Evolutionary conservation across 2,888 invertebrate species (phyloP).

Genomic region (Parthenolecanium corni): DNA sequence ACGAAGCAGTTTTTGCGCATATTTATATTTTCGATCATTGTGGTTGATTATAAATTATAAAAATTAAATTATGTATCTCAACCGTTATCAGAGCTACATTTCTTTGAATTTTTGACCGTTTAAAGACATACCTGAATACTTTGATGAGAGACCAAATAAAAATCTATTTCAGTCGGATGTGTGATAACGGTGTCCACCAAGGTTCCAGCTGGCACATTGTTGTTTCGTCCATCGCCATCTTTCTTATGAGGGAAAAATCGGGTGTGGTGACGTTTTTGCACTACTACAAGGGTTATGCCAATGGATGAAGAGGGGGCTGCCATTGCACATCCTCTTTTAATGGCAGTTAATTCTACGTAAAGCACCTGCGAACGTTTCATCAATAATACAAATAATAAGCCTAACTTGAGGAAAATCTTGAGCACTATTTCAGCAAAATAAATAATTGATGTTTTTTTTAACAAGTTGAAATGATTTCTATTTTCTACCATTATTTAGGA

Average conservation of each 20-base stretch:
- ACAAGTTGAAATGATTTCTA: no score
- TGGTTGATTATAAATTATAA: no score
- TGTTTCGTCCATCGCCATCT: constrained; percentile 37
- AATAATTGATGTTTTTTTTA: no score
- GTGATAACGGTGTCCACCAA: constrained; percentile 75
- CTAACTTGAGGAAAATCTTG: no score
- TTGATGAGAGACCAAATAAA: constrained; percentile 66
- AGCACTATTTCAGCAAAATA: no score
- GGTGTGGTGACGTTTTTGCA: constrained; percentile 94
- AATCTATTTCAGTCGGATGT: constrained; percentile 76
- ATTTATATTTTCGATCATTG: no score
- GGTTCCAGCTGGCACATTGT: constrained; percentile 75
- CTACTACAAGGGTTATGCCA: constrained; percentile 77
- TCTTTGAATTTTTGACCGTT: no score
- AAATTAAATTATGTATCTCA: no score
- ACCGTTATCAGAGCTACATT: no score
- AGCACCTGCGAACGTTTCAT: constrained; percentile 51
- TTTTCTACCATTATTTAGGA: no score
- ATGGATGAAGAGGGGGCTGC: constrained; percentile 48
- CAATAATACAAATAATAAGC: no score
- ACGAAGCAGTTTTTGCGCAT: no score
- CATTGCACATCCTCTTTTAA: constrained; percentile 65
- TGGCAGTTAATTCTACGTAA: constrained; percentile 52
- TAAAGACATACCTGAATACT: constrained; percentile 40
- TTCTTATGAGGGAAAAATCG: constrained; percentile 47